Evolutionary conservation across 2,113 vertebrate species (phyloP).

Genomic region (Oxygymnocypris stewartii): DNA sequence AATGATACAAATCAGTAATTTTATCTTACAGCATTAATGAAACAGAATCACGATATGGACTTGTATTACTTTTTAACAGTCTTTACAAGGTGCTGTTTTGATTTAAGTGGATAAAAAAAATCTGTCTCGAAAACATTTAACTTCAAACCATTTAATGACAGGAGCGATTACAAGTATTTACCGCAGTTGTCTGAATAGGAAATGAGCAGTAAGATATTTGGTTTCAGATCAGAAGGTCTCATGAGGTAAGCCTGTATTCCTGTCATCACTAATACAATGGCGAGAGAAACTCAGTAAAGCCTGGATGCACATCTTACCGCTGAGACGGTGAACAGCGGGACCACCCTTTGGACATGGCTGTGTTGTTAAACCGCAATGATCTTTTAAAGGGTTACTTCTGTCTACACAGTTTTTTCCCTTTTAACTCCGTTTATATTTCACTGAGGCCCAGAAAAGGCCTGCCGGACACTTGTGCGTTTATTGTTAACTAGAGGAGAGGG

Average conservation of each 20-base stretch:
- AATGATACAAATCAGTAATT: constrained; percentile 5
- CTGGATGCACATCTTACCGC: constrained; percentile 39
- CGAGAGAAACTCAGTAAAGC: constrained; percentile 55
- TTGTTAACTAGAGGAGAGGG: constrained; percentile 7
- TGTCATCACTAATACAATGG: constrained; percentile 37
- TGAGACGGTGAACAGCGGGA: constrained; percentile 40
- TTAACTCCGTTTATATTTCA: constrained; percentile 56
- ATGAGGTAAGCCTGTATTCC: constrained; percentile 38
- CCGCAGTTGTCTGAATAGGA: constrained; percentile 64
- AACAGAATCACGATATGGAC: not conserved
- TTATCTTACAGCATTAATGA: not conserved
- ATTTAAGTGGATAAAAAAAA: not conserved
- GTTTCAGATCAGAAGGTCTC: constrained; percentile 64
- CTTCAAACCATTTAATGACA: constrained; percentile 57
- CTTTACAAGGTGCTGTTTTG: not conserved
- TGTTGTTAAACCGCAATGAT: constrained; percentile 57
- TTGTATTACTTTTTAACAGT: not conserved
- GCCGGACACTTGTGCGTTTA: constrained; percentile 15
- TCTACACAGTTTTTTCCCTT: constrained; percentile 29
- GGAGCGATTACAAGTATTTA: constrained; percentile 69
- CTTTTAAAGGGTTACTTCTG: constrained; percentile 54
- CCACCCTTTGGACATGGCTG: constrained; percentile 43
- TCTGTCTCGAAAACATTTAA: constrained; percentile 16
- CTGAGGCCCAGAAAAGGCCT: constrained; percentile 44
- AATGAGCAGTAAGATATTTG: constrained; percentile 65